These are phyloP conservation scores for Stenchaetothrips biformis DNA, from an alignment of 2,888 invertebrate genomes.

Conservation along the genomic window DNA sequence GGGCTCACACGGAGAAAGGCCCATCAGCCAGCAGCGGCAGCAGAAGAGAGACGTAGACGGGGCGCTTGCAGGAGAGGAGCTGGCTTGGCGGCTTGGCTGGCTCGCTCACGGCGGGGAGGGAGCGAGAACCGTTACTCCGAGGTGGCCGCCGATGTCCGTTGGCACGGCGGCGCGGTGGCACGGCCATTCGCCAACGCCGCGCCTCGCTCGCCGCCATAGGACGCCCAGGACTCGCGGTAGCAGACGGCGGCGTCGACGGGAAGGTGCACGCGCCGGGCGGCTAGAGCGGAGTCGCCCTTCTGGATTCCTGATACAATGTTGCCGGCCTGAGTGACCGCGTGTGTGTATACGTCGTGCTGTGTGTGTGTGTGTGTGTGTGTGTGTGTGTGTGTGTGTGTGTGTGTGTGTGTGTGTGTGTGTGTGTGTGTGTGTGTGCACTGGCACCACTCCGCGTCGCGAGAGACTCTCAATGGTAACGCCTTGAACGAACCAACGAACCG, in stretches of 20 bases:
- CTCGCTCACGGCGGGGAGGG: not conserved
- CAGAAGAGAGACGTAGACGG: not conserved
- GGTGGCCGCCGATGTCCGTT: constrained; percentile 21
- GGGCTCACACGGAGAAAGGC: not conserved
- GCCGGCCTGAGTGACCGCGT: too few species aligned
- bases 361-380: too few species aligned
- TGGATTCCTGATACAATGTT: too few species aligned
- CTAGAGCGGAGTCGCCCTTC: too few species aligned
- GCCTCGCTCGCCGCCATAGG: not conserved
- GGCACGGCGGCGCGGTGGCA: not conserved
- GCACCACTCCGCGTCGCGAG: too few species aligned
- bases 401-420: too few species aligned
- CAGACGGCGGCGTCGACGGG: not conserved
- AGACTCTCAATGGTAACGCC: too few species aligned
- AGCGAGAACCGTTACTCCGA: constrained; percentile 15
- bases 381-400: too few species aligned
- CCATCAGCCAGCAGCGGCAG: not conserved
- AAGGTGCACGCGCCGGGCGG: not conserved
- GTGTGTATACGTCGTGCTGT: too few species aligned
- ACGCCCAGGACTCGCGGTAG: not conserved
- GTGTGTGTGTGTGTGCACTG: too few species aligned
- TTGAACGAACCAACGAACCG: too few species aligned
- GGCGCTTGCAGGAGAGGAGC: not conserved
- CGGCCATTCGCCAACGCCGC: not conserved
- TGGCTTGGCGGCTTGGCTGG: not conserved